phyloP scores from a whole-genome alignment of 2,797 vertebrate genomes.

The Cottoperca gobio region DNA sequence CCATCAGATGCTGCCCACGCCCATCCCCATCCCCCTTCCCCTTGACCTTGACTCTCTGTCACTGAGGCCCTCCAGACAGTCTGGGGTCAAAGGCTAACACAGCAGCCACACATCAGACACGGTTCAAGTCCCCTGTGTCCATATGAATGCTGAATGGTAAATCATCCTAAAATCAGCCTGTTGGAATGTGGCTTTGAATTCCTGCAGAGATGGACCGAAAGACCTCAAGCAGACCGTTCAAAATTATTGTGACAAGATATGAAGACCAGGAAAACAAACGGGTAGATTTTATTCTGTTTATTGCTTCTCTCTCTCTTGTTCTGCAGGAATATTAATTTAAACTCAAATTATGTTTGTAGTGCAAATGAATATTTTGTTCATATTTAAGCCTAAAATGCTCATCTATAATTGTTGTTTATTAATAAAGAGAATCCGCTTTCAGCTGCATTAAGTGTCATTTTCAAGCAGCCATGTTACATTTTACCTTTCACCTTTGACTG shows the following conservation, averaged over 20 bases:
- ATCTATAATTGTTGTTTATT: not conserved
- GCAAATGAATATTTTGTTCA: not conserved
- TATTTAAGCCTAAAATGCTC: not conserved
- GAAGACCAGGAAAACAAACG: conserved; percentile 6
- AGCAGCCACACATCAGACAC: conserved; percentile 82
- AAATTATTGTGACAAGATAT: conserved; percentile 2
- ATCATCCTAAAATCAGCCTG: conserved; percentile 71
- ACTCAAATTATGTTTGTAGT: not conserved
- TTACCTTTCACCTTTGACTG: conserved; percentile 68
- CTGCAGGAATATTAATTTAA: not conserved
- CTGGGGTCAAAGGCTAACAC: conserved; percentile 83
- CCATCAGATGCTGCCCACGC: conserved; percentile 65
- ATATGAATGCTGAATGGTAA: conserved; percentile 73
- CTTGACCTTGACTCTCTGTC: conserved; percentile 83
- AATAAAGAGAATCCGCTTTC: not conserved
- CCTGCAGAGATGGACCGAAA: conserved; percentile 58
- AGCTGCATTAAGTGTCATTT: not conserved
- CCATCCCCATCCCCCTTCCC: conserved; percentile 51
- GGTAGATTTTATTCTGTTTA: not conserved
- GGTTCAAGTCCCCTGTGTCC: conserved; percentile 73
- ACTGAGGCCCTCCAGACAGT: conserved; percentile 79
- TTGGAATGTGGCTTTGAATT: conserved; percentile 80
- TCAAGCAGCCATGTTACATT: conserved; percentile 31
- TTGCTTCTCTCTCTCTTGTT: not conserved
- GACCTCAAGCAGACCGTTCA: not conserved